A percentile compares a stretch with the other conserved stretches of the same genome.
Conservation (phyloP, 2,113 vertebrate genomes). For the Myanophis thanlyinensis region DNA sequence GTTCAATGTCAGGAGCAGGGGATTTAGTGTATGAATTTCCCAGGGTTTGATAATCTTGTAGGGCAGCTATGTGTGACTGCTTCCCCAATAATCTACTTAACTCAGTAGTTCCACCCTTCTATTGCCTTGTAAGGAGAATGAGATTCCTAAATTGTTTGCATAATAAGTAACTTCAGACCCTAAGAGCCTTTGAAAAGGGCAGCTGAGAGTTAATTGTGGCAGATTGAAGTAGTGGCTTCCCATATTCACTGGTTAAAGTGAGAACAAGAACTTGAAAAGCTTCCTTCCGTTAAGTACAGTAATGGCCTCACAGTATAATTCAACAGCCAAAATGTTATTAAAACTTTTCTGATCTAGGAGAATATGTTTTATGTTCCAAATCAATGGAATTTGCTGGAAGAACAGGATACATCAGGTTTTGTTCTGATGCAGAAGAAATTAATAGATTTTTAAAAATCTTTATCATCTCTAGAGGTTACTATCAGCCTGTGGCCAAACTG, state of each 20-base stretch:
- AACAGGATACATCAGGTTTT: slow-evolving; percentile 31
- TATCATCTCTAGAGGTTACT: slow-evolving; percentile 29
- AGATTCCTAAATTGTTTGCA: slow-evolving; percentile 77
- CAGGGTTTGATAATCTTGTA: slow-evolving; percentile 77
- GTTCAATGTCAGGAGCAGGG: slow-evolving; percentile 53
- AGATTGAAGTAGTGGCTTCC: slow-evolving; percentile 66
- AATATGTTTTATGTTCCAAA: slow-evolving; percentile 35
- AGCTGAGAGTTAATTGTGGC: slow-evolving; percentile 69
- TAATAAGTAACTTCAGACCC: slow-evolving; percentile 75
- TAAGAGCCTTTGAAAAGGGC: slow-evolving; percentile 60
- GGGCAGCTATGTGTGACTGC: slow-evolving; percentile 73
- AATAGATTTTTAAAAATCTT: background rate
- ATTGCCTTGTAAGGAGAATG: slow-evolving; percentile 62
- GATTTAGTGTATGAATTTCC: slow-evolving; percentile 76
- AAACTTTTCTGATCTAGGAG: slow-evolving; percentile 16
- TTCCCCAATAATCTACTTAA: slow-evolving; percentile 81
- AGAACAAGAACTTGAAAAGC: slow-evolving; percentile 54
- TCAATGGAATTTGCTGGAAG: slow-evolving; percentile 49
- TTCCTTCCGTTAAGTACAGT: slow-evolving; percentile 43
- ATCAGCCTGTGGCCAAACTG: background rate
- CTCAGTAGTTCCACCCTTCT: slow-evolving; percentile 72
- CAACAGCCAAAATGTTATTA: slow-evolving; percentile 56
- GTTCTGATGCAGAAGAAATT: slow-evolving; percentile 34
- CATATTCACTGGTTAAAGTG: slow-evolving; percentile 61
- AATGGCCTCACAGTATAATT: slow-evolving; percentile 29